Base-by-base conservation (phyloP, 37 sponge, comb jelly and placozoan genomes). In the Agelas oroides region DNA sequence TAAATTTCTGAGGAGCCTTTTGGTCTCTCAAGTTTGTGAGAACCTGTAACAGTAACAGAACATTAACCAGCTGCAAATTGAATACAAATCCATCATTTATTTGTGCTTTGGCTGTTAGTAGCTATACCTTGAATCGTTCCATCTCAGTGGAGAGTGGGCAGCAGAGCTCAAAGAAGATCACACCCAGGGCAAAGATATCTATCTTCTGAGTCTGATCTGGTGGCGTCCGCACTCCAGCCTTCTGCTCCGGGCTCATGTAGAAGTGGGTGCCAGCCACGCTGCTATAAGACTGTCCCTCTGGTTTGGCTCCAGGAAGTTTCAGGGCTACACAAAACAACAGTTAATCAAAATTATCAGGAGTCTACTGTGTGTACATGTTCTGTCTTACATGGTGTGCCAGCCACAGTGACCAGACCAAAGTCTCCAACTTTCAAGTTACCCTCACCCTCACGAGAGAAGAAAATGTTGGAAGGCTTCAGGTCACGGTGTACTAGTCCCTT, bases 381-480 rank as follows among this genome's bases (percentile, higher is more conserved):
- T 38, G 41, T 46, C 52, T 27, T 8, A 74, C 33, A 18, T 38
- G 30, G 56, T 53, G 17, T 0, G 5, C 16, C n/a, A 53, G 32
- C 13, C 27, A 56, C 41, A 41, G 86, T 91, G 15, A 88, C 97
- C 36, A 96, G 76, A 59, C 97, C 94, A 91, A 96, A 96, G 65
- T 96, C 97, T 53, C 95, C 95, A 73, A 96, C 71, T 76, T 96
- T 96, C 32, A 96, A 73, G 25, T 35, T 27, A 16, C 86, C 92
- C 75, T 89, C 80, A 24, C 37, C 38, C 6, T 18, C 39, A 37
- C 72, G 73, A 17, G 95, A 67, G 73, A 96, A 94, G 55, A 96
- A 94, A n/a, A 96, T 92, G 78, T 96, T 96, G 56, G 91, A 85
- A 32, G 97, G 97, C 78, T 94, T 96, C 28, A 96, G 83, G 63